Conservation (phyloP, 2,113 vertebrate species). For the Gracilinanus agilis region DNA sequence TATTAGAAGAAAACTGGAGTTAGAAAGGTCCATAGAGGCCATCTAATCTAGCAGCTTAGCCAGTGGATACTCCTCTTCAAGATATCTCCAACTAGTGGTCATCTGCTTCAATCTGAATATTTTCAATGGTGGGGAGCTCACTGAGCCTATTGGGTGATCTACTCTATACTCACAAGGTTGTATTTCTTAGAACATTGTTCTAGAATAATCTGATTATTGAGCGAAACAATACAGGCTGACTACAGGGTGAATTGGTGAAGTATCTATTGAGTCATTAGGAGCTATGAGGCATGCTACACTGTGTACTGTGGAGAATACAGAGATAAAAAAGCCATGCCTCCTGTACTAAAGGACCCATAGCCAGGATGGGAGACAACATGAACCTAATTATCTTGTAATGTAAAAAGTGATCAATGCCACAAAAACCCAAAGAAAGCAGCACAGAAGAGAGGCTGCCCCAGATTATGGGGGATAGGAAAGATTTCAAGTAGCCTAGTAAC, state of each 20-base stretch:
- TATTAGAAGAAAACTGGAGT: neutral
- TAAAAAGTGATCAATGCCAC: neutral
- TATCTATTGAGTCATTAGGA: neutral
- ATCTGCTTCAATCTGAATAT: neutral
- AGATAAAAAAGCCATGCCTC: neutral
- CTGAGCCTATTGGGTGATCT: neutral
- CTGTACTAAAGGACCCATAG: neutral
- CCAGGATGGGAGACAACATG: neutral
- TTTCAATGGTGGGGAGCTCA: neutral
- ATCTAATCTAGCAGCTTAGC: neutral
- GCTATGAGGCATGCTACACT: too few species aligned
- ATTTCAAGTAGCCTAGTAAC: neutral
- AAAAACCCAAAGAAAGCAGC: neutral
- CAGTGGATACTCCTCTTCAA: neutral
- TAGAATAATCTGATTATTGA: neutral
- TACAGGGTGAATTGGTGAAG: neutral
- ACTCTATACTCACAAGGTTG: neutral
- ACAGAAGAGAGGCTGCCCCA: neutral
- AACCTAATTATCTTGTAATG: neutral
- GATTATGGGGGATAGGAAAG: neutral
- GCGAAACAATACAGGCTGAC: neutral
- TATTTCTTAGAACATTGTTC: neutral
- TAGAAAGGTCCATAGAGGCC: neutral
- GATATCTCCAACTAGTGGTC: neutral
- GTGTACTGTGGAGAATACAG: neutral